Evolutionary conservation across 2,888 invertebrate species (phyloP), one percentile per base, ranked within the genome.

Genomic region (Athalia circularis): DNA sequence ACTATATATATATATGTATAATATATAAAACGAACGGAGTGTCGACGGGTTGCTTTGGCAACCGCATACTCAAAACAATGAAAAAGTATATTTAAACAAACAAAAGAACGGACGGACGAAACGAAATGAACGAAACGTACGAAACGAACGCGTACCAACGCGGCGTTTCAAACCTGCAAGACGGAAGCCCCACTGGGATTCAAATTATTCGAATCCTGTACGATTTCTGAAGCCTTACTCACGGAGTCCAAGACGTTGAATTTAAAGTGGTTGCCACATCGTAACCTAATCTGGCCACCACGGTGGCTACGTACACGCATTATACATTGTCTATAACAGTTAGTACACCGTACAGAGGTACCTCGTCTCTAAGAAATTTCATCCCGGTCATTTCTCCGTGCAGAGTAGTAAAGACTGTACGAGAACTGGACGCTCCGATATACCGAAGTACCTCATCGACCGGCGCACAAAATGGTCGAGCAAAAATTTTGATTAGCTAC

Each of bases 181-280:
- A 64, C 65, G 77, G 77, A 77, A 77, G 77, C 77, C 77, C 77
- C 77, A 67, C 77, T 80, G 75, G 62, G 75, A 75, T 84, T 84
- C 86, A 89, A 90, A 89, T 90, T 89, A 90, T 90, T 88, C 88
- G 88, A 88, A 87, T 90, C 86, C 89, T 89, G 86, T 90, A 90
- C 89, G 90, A 90, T 90, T 90, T 90, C 90, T 82, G 90, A 90
- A 90, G 90, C 90, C 90, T 80, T 89, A 89, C 85, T 80, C 83
- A 77, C 84, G 84, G 82, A 81, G 85, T 85, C 86, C 84, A 82
- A 84, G 77, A 77, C 67, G 84, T 79, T 87, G 86, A 87, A 87
- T 88, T 88, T 85, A 83, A 88, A 88, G 84, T 84, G 84, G 85
- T 88, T 88, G 87, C 87, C 81, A 85, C 87, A 86, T 86, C 84